These are phyloP conservation scores for Phataginus tetradactyla DNA, from an alignment of 2,797 vertebrate species.

Conservation along the genomic window DNA sequence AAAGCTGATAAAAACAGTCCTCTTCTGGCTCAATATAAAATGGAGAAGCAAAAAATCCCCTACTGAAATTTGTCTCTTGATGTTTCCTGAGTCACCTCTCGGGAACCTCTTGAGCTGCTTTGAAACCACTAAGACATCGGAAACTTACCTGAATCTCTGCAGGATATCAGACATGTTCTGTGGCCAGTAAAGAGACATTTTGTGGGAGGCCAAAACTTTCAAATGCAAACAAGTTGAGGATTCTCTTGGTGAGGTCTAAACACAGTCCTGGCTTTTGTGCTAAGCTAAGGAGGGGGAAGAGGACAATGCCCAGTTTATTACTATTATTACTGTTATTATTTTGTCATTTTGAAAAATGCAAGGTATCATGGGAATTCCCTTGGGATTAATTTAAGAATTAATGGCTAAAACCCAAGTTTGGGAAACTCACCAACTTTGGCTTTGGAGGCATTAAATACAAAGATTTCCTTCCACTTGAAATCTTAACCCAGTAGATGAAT, in stretches of 20 bases:
- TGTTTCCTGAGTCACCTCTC: not conserved
- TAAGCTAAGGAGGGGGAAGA: not conserved
- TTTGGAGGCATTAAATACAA: not conserved
- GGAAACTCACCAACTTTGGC: not conserved
- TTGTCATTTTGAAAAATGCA: not conserved
- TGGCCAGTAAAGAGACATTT: not conserved
- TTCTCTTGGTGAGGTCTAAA: not conserved
- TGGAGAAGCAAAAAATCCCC: not conserved
- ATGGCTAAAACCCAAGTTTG: not conserved
- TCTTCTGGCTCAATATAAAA: not conserved
- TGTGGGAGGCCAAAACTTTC: not conserved
- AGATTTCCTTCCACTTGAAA: not conserved
- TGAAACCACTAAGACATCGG: not conserved
- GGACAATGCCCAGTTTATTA: not conserved
- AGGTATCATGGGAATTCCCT: not conserved
- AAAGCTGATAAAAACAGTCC: not conserved
- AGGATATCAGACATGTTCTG: not conserved
- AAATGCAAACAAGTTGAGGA: not conserved
- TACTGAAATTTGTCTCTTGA: not conserved
- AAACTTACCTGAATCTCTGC: not conserved
- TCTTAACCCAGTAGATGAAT: not conserved
- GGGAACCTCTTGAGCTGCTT: not conserved
- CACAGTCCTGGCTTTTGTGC: not conserved
- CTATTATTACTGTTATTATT: not conserved
- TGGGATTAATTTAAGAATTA: not conserved